phyloP scores from a whole-genome alignment of 2,113 vertebrate species.

The Callopanchax toddi region DNA sequence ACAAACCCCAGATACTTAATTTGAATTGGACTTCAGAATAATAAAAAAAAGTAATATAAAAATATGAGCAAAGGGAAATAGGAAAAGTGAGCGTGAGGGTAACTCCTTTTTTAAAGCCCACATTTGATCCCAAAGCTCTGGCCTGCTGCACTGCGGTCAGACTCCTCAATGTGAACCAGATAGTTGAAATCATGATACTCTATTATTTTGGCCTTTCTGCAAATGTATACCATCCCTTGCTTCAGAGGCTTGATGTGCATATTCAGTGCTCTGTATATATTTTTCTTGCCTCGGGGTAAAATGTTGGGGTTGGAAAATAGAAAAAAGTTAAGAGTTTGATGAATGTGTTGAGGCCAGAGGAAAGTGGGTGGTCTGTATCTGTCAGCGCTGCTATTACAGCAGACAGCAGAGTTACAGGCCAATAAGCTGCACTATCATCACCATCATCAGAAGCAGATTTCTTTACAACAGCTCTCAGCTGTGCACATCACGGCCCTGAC shows the following conservation, averaged over 20 bases:
- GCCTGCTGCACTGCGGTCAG: conserved; percentile 44
- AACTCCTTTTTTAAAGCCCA: conserved; percentile 34
- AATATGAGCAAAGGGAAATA: conserved; percentile 8
- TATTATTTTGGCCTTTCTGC: conserved; percentile 52
- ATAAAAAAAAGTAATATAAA: neutral
- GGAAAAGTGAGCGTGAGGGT: conserved; percentile 29
- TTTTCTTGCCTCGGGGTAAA: conserved; percentile 53
- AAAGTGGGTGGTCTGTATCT: conserved; percentile 74
- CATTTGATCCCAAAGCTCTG: conserved; percentile 45
- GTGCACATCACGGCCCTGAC: conserved; percentile 62
- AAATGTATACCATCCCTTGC: conserved; percentile 67
- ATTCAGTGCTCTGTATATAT: conserved; percentile 51
- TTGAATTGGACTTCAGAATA: conserved; percentile 20
- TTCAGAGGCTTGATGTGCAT: conserved; percentile 37
- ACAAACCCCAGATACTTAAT: conserved; percentile 12
- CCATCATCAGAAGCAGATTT: conserved; percentile 70
- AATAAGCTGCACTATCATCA: conserved; percentile 73
- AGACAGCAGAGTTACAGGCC: conserved; percentile 73
- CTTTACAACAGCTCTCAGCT: conserved; percentile 72
- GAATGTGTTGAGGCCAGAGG: conserved; percentile 66
- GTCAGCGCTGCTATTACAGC: conserved; percentile 68
- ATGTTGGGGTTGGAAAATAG: conserved; percentile 12
- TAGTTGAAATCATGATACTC: conserved; percentile 42
- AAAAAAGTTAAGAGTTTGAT: conserved; percentile 58
- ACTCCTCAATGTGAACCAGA: conserved; percentile 60